Conservation (phyloP, 2,888 invertebrate genomes). For the Drosophila tanythrix region DNA sequence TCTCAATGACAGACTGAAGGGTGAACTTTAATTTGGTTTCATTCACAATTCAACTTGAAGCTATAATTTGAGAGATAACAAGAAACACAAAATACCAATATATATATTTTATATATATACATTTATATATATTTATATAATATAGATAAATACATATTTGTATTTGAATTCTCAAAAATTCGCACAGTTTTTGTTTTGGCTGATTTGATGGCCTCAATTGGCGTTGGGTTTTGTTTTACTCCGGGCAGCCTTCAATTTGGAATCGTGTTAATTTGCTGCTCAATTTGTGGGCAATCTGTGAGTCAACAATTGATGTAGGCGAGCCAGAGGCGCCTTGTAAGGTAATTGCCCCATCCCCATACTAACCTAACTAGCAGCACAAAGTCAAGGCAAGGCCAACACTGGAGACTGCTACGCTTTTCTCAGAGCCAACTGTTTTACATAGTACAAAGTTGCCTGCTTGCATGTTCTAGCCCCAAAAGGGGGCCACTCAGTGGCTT, state of each 20-base stretch:
- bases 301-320: conserved; percentile 52
- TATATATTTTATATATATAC: background rate
- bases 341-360: conserved; percentile 9
- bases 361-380: background rate
- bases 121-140: background rate
- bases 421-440: conserved; percentile 29
- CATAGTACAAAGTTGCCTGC: conserved; percentile 5
- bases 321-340: conserved; percentile 36
- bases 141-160: background rate
- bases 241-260: conserved; percentile 46
- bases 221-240: conserved; percentile 18
- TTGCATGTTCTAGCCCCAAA: conserved; percentile 48
- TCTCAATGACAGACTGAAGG: conserved; percentile 8
- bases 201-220: conserved; percentile 46
- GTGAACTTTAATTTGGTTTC: conserved; percentile 6
- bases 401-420: background rate
- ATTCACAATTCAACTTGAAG: background rate
- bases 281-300: conserved; percentile 42
- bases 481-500: conserved; percentile 26
- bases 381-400: conserved; percentile 35
- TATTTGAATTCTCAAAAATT: conserved; percentile 19
- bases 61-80: conserved; percentile 3
- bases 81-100: background rate
- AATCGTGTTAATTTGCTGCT: conserved; percentile 67
- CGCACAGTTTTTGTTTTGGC: conserved; percentile 19